A percentile compares a stretch with the other conserved stretches of the same genome.
Evolutionary conservation across 2,797 vertebrate genomes (phyloP).

Genomic region (Typhlichthys eigenmanni): DNA sequence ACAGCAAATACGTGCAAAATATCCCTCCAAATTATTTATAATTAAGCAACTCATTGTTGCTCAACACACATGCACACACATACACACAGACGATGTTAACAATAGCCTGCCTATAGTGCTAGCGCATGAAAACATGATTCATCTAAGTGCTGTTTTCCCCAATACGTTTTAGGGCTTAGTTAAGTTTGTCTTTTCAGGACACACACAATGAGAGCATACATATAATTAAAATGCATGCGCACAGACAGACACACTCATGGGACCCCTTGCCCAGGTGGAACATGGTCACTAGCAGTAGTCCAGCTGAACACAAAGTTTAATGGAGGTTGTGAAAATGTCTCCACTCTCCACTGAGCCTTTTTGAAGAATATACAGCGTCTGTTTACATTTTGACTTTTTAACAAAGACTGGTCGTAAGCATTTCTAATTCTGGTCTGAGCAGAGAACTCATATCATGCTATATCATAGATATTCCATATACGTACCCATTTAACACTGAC

Average conservation of each 20-base stretch:
- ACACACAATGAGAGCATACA: neutral
- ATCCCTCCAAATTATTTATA: neutral
- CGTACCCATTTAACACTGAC: too few relatives aligned
- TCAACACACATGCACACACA: too few relatives aligned
- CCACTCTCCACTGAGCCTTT: conserved; percentile 60
- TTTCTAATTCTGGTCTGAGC: neutral
- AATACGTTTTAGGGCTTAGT: too few relatives aligned
- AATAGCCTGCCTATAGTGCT: neutral
- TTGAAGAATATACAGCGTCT: conserved; percentile 59
- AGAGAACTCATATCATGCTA: conserved; percentile 16
- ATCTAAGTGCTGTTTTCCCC: too few relatives aligned
- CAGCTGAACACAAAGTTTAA: conserved; percentile 63
- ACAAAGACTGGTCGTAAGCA: conserved; percentile 38
- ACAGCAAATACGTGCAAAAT: neutral
- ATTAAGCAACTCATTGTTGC: too few relatives aligned
- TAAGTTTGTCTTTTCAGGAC: neutral
- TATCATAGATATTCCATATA: too few relatives aligned
- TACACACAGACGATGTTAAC: too few relatives aligned
- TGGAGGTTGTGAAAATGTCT: conserved; percentile 68
- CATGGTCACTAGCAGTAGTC: conserved; percentile 44
- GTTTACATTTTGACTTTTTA: conserved; percentile 58
- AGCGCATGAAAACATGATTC: neutral
- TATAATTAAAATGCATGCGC: neutral
- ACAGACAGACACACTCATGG: neutral
- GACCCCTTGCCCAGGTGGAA: conserved; percentile 21